Base-by-base conservation (phyloP, 2,888 invertebrate genomes). In the Hirtodrosophila histrioides region DNA sequence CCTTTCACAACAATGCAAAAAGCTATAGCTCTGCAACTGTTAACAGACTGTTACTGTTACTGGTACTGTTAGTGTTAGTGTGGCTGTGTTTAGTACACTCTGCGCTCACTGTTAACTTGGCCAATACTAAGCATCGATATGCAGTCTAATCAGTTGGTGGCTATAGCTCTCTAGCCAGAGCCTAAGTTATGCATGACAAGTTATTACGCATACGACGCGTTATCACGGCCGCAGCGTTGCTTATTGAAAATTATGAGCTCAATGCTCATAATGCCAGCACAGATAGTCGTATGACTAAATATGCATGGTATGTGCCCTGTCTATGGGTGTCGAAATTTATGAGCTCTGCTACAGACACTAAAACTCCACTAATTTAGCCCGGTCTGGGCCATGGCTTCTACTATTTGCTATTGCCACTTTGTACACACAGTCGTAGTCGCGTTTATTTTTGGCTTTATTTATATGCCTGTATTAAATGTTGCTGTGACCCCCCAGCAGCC, bases 381-480 rank as follows among this genome's bases (percentile, higher is more conserved):
- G 46, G 35, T 48, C 35, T 8, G n/a, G 36, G 12, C 29, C 41
- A 49, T 40, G 62, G 51, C 70, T 53, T 46, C 43, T 55, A 53
- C 40, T 51, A 33, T 41, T 64, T 75, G 55, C 63, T 51, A 61
- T 56, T 75, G 56, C 72, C 79, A 71, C 63, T 69, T 61, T 72
- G 75, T 74, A 70, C 53, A 66, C 75, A 67, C 45, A 55, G 35
- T 8, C 69, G 23, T 44, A 39, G 40, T 11, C 51, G 55, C 80
- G 60, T 69, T 80, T 78, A 72, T 78, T 80, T 78, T 77, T 57
- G 58, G 69, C 69, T 64, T 65, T 85, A 85, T 81, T 81, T 83
- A 88, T 83, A 83, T 87, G 80, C 58, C 67, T 76, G 77, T 83
- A 82, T 82, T 87, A 79, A 87, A 85, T 80, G 78, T 73, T 12